Evolutionary conservation across 2,113 vertebrate genomes (phyloP), one percentile per base, ranked within the genome.

Genomic region (Delphinapterus leucas): DNA sequence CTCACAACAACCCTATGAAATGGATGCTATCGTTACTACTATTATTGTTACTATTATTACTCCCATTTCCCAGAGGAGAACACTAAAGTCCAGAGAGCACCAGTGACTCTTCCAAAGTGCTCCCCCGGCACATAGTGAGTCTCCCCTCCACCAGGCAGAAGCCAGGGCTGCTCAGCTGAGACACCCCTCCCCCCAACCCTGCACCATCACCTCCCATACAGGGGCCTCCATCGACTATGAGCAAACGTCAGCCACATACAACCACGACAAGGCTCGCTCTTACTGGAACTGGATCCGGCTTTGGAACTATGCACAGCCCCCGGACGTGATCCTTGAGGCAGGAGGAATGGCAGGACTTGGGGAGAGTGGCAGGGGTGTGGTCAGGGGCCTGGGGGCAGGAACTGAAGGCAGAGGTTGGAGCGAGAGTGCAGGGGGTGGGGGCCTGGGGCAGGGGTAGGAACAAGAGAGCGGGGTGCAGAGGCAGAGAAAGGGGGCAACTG

Each of bases 201-300:
- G 70, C 55, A 58, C 60, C 17, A 21, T 53, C 74, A 12, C 47
- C 38, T 73, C 82, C 61, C 53, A 9, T 0, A 38, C 96, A 98
- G 98, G 98, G 15, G 95, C 97, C 87, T 96, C 96, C 87, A 97
- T 98, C 5, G 97, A 98, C 92, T 98, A 97, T 12, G 96, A 97
- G 53, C 98, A 97, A n/a, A 98, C 98, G 0, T 98, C 98, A 3
- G 58, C 91, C 92, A 98, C 98, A 0, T 97, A 97, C 85, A 94
- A 96, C 90, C 71, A 96, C 0, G 41, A 97, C 84, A 98, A 98
- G 90, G 98, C 98, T 23, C 97, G 95, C 90, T 98, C 96, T 95
- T 98, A 96, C 96, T 98, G 98, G 96, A 98, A 96, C 92, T 98
- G 98, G 98, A 97, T 98, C 96, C 94, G 96, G 41, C 96, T 97